Conservation (phyloP, 1,140 invertebrate species). For the Euwallacea fornicatus region DNA sequence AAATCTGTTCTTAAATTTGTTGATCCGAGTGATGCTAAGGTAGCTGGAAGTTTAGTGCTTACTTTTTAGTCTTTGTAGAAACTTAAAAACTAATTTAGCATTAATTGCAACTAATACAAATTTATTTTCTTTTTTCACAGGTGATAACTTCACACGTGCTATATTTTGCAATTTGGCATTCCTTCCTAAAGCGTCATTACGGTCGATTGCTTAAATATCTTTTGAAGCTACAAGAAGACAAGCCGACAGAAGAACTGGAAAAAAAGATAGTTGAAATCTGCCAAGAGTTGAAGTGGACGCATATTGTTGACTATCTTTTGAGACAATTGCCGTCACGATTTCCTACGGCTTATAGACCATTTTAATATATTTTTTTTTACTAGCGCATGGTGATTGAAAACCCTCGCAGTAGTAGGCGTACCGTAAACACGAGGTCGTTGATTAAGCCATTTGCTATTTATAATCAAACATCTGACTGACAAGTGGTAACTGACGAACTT, state of each 20-base stretch:
- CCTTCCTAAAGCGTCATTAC: constrained; percentile 73
- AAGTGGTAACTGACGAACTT: too few species aligned
- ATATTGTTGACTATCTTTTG: constrained; percentile 62
- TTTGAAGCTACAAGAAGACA: constrained; percentile 77
- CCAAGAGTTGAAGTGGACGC: constrained; percentile 67
- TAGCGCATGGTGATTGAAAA: background rate
- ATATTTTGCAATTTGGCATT: constrained; percentile 80
- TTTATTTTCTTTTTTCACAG: constrained; percentile 31
- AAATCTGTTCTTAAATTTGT: constrained; percentile 75
- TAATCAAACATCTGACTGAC: too few species aligned
- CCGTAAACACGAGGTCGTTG: too few species aligned
- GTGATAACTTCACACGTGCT: constrained; percentile 59
- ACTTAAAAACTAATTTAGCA: constrained; percentile 1
- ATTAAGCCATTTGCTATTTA: too few species aligned
- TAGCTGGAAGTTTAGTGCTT: constrained; percentile 49
- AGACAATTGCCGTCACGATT: constrained; percentile 65
- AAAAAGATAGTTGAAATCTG: constrained; percentile 70
- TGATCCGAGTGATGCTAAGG: constrained; percentile 78
- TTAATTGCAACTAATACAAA: background rate
- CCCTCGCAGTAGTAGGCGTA: too few species aligned
- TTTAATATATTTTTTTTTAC: constrained; percentile 39
- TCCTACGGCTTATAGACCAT: constrained; percentile 60
- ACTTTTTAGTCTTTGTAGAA: background rate
- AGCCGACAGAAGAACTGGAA: constrained; percentile 71
- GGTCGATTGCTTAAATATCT: constrained; percentile 79